Percentiles rank a stretch among this genome's conserved stretches.
These are phyloP conservation scores for Sitophilus oryzae DNA, from an alignment of 1,140 invertebrate species.

Conservation along the genomic window DNA sequence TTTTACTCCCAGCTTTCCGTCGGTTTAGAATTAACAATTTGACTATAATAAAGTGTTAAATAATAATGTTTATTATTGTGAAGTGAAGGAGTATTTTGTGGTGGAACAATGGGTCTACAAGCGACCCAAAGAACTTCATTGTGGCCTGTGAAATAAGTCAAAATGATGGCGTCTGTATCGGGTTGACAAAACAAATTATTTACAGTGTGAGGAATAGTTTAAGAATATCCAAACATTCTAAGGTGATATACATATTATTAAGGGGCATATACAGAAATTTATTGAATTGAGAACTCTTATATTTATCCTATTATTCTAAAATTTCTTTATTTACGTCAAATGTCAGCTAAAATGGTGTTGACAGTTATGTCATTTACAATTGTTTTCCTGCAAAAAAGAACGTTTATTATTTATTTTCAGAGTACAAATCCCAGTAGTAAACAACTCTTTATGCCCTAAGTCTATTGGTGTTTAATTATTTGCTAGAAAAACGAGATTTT, in stretches of 20 bases:
- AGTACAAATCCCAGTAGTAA: constrained; percentile 16
- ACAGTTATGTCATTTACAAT: constrained; percentile 41
- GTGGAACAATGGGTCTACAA: constrained; percentile 1
- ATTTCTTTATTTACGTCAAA: constrained; percentile 34
- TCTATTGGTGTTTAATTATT: not conserved
- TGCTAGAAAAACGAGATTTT: not conserved
- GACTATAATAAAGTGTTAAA: constrained; percentile 37
- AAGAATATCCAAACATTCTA: constrained; percentile 12
- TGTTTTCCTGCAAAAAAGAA: constrained; percentile 35
- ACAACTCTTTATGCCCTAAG: constrained; percentile 19
- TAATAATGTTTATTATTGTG: constrained; percentile 31
- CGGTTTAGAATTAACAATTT: constrained; percentile 44
- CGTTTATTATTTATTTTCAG: constrained; percentile 31
- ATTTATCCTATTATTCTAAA: not conserved
- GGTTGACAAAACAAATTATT: constrained; percentile 28
- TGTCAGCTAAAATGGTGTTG: constrained; percentile 40
- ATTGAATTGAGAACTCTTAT: not conserved
- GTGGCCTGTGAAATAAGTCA: constrained; percentile 14
- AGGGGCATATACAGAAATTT: constrained; percentile 24
- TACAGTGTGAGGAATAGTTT: constrained; percentile 11
- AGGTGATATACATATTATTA: constrained; percentile 22
- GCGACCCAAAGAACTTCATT: constrained; percentile 1
- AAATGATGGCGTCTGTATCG: constrained; percentile 32
- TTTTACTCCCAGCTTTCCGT: constrained; percentile 43
- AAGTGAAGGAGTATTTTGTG: constrained; percentile 14